Evolutionary conservation across 2,888 invertebrate genomes (phyloP), one percentile per base, ranked within the genome.

Genomic region (Tachystola acroxantha): DNA sequence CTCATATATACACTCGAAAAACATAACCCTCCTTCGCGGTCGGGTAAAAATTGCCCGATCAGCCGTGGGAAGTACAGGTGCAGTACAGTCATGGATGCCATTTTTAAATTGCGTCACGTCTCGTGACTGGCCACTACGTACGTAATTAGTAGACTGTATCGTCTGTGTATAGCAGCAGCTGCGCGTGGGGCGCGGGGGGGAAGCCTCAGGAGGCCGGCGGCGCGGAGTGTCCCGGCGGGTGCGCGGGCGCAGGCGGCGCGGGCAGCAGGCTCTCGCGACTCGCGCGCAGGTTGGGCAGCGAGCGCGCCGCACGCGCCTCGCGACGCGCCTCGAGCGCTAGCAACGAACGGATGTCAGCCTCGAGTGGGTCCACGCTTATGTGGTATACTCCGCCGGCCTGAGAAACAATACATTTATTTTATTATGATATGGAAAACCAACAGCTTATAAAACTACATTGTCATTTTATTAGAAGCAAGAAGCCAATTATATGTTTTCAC

Each of bases 261-360:
- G 63, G 88, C 54, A 91, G 85, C 60, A 91, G 84, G 64, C 88
- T 89, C 72, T 91, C 91, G 69, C 89, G 90, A 70, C 90, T 90
- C 58, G 91, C 90, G 75, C 90, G 91, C 79, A 92, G 86, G 86
- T 92, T 92, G 76, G 92, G 92, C 85, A 93, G 88, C 52, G 84
- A 82, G 49, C 79, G 78, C 56, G 89, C 72, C 76, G 77, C 71
- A 65, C 90, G 67, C 73, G 77, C 72, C 57, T 61, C 68, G 10
- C 79, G 72, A 40, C 74, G 61, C 52, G 88, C 89, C 64, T 90
- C 89, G 57, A 88, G 72, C 49, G 79, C 75, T 48, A 78, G 69
- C 61, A 82, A 67, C 52, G 63, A 62, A 22, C 76, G 67, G 52
- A 85, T 82, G 61, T 82, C 82, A 28, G 77, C 78, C 45, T 84